Base-by-base conservation (phyloP, 2,888 invertebrate species). In the Lasioglossum calceatum region DNA sequence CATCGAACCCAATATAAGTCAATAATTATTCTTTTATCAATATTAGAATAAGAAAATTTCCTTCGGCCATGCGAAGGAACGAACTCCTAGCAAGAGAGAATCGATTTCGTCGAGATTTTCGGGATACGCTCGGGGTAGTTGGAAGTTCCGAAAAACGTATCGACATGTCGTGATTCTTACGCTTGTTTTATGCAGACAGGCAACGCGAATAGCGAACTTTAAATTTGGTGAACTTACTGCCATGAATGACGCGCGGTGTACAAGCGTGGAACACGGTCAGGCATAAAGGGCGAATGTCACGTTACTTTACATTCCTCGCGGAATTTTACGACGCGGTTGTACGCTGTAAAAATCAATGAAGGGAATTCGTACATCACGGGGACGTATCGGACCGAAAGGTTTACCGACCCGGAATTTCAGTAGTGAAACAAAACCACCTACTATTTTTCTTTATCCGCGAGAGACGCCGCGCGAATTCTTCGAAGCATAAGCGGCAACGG, bases 331-430 rank as follows among this genome's bases (percentile, higher is more conserved):
- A 89, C 84, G 86, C 61, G 72, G 77, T 74, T 79, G 84, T 82
- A 73, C 82, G 90, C 82, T 89, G 90, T 90, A 90, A 90, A 90
- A 90, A 90, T 90, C 91, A 88, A 90, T 89, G 89, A 86, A 82
- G 82, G 82, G 81, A 84, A 82, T 85, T 88, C 84, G 77, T 85
- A 77, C 83, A 79, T 75, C 74, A 70, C 71, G 74, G 82, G 71
- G 64, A 84, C 75, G 82, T 77, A 81, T 83, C 75, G 85, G 50
- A 71, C 47, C 86, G 36, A 81, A 70, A 61, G 71, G 77, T 75
- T 81, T 70, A 79, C 74, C 54, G 83, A 50, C 61, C 54, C 70
- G 47, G 75, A 75, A 75, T 84, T 76, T 73, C 61, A 10, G 23
- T n/a, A 27, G 27, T n/a, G 32, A 70, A n/a, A 47, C 36, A 47